Base-by-base conservation (phyloP, 2,797 vertebrate species). In the Aplochiton taeniatus region DNA sequence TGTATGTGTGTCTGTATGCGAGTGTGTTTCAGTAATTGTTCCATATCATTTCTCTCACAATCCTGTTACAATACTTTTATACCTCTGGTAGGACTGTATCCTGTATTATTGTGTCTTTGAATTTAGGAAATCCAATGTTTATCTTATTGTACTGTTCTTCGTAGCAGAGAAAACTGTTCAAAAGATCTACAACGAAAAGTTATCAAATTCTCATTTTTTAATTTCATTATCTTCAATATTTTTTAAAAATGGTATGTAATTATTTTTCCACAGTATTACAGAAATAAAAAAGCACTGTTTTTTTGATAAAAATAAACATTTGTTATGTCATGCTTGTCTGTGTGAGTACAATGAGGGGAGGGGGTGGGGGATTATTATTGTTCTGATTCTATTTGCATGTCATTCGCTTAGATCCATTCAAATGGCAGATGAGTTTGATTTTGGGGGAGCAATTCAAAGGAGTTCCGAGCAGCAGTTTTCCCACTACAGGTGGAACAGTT, bases 231-330 rank as follows among this genome's bases (percentile, higher is more conserved):
- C 88, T 87, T 88, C 88, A 88, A 90, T 92, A 91, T 93, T 92
- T 93, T 92, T 92, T 82, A 92, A 92, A 92, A 93, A 92, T 91
- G 90, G 91, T 92, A 92, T 89, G 91, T 92, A 92, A 93, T 93
- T 93, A 93, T 93, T 93, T 93, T 93, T 93, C 91, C 92, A 93
- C 91, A 93, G 91, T 92, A 93, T 93, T 92, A 91, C 91, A 91
- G 91, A 88, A 93, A 92, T 92, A 93, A 93, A 86, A 80, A 93
- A 92, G 91, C 92, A 93, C 91, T 92, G 91, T 93, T 93, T 92
- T 92, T 92, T 89, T 31, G 6, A 89, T 86, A 84, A 82, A 81
- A 72, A 66, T 78, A 61, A 12, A 45, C 17, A 43, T 64, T 57
- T 55, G 31, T 31, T 31, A 31, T 31, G 31, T 31, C 31, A 31